Evolutionary conservation across 2,888 invertebrate genomes (phyloP).

Genomic region (Lasioglossum pauxillum): DNA sequence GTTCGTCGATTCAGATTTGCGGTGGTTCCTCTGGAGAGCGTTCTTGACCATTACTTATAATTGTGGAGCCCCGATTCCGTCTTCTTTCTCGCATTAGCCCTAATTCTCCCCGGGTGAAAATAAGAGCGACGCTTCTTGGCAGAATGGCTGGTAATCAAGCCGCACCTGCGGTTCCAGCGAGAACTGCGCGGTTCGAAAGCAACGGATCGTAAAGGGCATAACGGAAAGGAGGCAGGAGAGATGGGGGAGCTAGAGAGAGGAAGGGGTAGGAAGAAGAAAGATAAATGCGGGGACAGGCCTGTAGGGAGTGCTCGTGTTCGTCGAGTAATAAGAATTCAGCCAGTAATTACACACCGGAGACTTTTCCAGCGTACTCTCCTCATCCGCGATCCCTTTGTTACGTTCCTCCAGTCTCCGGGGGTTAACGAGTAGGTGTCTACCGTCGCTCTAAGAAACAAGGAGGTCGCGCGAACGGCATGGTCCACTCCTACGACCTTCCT

Average conservation of each 20-base stretch:
- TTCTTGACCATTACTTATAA: slow-evolving; percentile 3
- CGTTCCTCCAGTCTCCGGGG: slow-evolving; percentile 63
- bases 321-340: slow-evolving; percentile 75
- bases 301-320: slow-evolving; percentile 62
- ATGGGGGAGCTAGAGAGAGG: background rate
- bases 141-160: slow-evolving; percentile 43
- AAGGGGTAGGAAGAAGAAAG: slow-evolving; percentile 30
- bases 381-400: slow-evolving; percentile 68
- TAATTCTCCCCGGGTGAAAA: slow-evolving; percentile 13
- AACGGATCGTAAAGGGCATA: slow-evolving; percentile 35
- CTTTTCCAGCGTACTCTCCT: slow-evolving; percentile 66
- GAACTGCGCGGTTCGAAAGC: slow-evolving; percentile 21
- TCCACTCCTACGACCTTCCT: slow-evolving; percentile 37
- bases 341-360: slow-evolving; percentile 76
- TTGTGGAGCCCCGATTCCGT: background rate
- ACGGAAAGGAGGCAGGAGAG: slow-evolving; percentile 12
- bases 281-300: slow-evolving; percentile 66
- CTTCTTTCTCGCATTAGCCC: slow-evolving; percentile 2
- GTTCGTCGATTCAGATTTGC: background rate
- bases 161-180: slow-evolving; percentile 37
- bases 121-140: slow-evolving; percentile 5
- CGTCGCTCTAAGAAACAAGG: slow-evolving; percentile 67
- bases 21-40: background rate
- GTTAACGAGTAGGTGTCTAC: slow-evolving; percentile 73
- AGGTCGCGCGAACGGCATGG: slow-evolving; percentile 52